These are phyloP conservation scores for Glossophaga mutica DNA, from an alignment of 2,797 vertebrate genomes.

Conservation along the genomic window DNA sequence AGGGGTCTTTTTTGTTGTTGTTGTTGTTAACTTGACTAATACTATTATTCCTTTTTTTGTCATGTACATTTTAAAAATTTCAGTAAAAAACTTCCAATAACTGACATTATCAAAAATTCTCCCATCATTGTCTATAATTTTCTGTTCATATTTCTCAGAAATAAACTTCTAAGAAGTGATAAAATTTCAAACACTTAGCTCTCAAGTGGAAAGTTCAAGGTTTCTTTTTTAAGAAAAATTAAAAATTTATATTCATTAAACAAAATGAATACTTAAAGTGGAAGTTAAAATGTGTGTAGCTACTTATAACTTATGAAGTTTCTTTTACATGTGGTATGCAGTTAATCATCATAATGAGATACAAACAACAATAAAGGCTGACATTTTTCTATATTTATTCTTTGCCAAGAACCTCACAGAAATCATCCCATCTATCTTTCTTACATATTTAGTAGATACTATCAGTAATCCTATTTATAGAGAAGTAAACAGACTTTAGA, in stretches of 20 bases:
- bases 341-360: not conserved
- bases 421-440: not conserved
- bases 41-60: not conserved
- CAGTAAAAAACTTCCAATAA: not conserved
- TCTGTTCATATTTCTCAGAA: not conserved
- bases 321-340: not conserved
- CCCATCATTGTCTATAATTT: not conserved
- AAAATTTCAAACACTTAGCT: constrained; percentile 6
- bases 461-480: not conserved
- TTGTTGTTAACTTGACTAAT: not conserved
- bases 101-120: not conserved
- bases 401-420: not conserved
- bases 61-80: not conserved
- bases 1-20: not conserved
- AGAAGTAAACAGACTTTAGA: not conserved
- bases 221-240: not conserved
- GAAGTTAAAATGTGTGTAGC: not conserved
- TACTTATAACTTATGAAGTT: not conserved
- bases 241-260: not conserved
- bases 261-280: not conserved
- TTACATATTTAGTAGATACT: not conserved
- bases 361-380: not conserved
- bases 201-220: not conserved
- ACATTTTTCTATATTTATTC: not conserved
- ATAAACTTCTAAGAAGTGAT: not conserved